phyloP scores from a whole-genome alignment of 2,113 vertebrate genomes.

The Dendropsophus ebraccatus region DNA sequence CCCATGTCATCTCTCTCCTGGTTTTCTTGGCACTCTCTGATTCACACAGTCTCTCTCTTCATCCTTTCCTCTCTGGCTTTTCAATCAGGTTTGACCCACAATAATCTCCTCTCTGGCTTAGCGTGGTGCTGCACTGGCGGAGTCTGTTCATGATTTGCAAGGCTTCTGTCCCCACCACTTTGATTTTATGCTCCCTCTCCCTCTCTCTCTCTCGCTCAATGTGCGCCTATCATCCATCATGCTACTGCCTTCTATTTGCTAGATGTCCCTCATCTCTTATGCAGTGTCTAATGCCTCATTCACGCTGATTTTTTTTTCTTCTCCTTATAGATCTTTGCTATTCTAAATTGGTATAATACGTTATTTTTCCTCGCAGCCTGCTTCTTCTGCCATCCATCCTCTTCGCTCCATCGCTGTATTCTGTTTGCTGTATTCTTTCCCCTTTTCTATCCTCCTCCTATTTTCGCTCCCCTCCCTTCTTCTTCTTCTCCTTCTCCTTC shows the following conservation, averaged over 20 bases:
- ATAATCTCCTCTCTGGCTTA: slow-evolving; percentile 50
- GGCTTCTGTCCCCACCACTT: slow-evolving; percentile 14
- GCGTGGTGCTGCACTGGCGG: slow-evolving; percentile 40
- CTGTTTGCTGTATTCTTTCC: slow-evolving; percentile 26
- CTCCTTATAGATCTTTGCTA: not conserved
- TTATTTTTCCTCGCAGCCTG: not conserved
- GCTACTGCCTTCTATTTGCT: slow-evolving; percentile 24
- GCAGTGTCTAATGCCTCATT: slow-evolving; percentile 5
- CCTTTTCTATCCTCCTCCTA: slow-evolving; percentile 42
- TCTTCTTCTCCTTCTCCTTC: not conserved
- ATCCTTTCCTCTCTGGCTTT: slow-evolving; percentile 38
- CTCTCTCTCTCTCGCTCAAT: not conserved
- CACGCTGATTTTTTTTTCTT: not conserved
- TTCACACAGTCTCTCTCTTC: slow-evolving; percentile 21
- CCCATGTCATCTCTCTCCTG: not conserved
- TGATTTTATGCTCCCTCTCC: slow-evolving; percentile 4
- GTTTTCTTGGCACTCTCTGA: not conserved
- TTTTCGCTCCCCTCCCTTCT: slow-evolving; percentile 36
- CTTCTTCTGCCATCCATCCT: slow-evolving; percentile 24
- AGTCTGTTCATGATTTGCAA: slow-evolving; percentile 14
- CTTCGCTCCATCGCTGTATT: slow-evolving; percentile 29
- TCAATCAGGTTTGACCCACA: slow-evolving; percentile 49
- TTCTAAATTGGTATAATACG: not conserved
- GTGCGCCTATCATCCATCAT: slow-evolving; percentile 19
- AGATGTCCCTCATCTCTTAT: slow-evolving; percentile 26